A percentile compares a stretch with the other conserved stretches of the same genome.
Conservation (phyloP, 2,113 vertebrate species). For the Rafetus swinhoei region DNA sequence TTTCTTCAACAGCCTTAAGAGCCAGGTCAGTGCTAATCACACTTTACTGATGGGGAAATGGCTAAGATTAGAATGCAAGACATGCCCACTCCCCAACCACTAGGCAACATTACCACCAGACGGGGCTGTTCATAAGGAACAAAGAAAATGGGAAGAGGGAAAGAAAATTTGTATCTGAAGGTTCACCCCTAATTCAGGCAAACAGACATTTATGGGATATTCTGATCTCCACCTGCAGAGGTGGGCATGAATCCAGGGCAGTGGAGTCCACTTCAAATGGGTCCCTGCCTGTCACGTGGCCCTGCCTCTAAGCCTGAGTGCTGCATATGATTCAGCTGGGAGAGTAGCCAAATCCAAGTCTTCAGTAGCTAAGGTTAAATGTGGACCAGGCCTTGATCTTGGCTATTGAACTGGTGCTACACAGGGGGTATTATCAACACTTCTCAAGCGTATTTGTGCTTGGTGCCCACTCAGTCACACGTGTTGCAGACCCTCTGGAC, state of each 20-base stretch:
- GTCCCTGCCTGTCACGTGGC: not conserved
- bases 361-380: not conserved
- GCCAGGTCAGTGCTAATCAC: not conserved
- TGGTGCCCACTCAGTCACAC: accelerated
- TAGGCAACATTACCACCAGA: accelerated
- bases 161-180: not conserved
- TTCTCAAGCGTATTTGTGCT: not conserved
- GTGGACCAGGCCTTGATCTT: not conserved
- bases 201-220: not conserved
- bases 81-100: not conserved
- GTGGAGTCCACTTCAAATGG: not conserved
- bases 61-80: not conserved
- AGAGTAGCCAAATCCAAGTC: not conserved
- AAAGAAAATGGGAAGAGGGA: not conserved
- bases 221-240: not conserved
- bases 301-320: not conserved
- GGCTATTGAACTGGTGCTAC: not conserved
- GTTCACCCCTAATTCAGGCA: not conserved
- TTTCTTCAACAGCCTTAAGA: not conserved
- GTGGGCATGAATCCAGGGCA: not conserved
- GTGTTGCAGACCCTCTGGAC: not conserved
- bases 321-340: not conserved
- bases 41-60: not conserved
- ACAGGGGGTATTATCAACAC: accelerated
- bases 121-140: not conserved